Conservation (phyloP, 2,888 invertebrate genomes). For the Tortricodes alternella region DNA sequence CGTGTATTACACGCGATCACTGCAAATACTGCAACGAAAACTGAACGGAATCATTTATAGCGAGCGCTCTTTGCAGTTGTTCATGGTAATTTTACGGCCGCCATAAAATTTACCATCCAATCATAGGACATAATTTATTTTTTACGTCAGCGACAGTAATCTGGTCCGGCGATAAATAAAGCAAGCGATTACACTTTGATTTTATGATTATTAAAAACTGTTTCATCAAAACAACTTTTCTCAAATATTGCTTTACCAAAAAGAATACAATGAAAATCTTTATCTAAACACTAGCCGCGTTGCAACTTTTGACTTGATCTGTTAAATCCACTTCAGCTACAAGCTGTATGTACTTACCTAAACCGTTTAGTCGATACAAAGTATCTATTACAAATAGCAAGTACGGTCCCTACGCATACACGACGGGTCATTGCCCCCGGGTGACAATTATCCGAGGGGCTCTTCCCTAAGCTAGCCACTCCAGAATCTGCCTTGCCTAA, state of each 20-base stretch:
- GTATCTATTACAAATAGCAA: conserved; percentile 32
- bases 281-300: too few relatives aligned
- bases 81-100: conserved; percentile 66
- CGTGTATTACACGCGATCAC: conserved; percentile 36
- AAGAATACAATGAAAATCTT: too few relatives aligned
- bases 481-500: conserved; percentile 35
- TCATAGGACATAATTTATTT: conserved; percentile 63
- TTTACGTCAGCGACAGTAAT: conserved; percentile 57
- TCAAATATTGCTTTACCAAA: too few relatives aligned
- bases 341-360: conserved; percentile 3
- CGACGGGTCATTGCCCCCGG: conserved; percentile 58
- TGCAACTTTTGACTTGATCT: too few relatives aligned
- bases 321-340: conserved; percentile 22
- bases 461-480: conserved; percentile 50
- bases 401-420: conserved; percentile 37
- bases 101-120: conserved; percentile 66
- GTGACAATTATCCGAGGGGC: conserved; percentile 60
- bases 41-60: conserved; percentile 49
- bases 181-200: conserved; percentile 41
- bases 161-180: conserved; percentile 47
- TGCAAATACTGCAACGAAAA: conserved; percentile 33
- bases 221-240: too few relatives aligned
- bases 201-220: conserved; percentile 40
- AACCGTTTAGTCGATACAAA: conserved; percentile 23
- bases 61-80: conserved; percentile 58